Conservation (phyloP, 2,888 invertebrate genomes). For the Xestia rhomboidea region DNA sequence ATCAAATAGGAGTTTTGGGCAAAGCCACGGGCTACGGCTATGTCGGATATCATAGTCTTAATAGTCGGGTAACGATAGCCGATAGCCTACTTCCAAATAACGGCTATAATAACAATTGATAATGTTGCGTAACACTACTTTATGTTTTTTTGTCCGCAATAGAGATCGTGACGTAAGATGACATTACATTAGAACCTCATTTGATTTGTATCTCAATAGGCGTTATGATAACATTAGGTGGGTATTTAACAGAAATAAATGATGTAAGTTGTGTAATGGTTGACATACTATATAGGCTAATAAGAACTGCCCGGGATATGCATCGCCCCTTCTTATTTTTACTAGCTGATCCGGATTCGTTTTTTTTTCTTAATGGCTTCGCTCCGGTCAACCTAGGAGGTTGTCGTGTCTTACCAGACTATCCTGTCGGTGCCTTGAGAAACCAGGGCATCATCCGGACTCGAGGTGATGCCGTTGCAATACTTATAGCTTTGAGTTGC, state of each 20-base stretch:
- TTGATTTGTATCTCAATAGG: slow-evolving; percentile 46
- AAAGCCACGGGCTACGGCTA: slow-evolving; percentile 42
- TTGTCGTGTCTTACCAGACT: no score
- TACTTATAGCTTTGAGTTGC: not conserved
- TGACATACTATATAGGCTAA: no score
- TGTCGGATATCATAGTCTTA: slow-evolving; percentile 43
- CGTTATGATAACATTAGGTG: slow-evolving; percentile 32
- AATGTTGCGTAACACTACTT: slow-evolving; percentile 55
- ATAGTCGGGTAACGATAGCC: slow-evolving; percentile 61
- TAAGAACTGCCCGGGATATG: not conserved
- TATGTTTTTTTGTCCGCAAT: slow-evolving; percentile 51
- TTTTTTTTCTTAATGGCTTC: no score
- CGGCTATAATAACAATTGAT: slow-evolving; percentile 61
- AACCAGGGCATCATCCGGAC: no score
- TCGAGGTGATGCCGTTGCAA: not conserved
- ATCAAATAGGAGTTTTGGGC: slow-evolving; percentile 49
- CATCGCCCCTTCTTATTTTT: no score
- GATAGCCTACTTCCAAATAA: slow-evolving; percentile 64
- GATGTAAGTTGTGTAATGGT: not conserved
- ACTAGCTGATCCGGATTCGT: no score
- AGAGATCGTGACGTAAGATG: slow-evolving; percentile 55
- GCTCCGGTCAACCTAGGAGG: no score
- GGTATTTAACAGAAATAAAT: slow-evolving; percentile 13
- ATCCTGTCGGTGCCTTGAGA: no score
- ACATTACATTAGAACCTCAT: slow-evolving; percentile 36